Evolutionary conservation across 1,140 invertebrate species (phyloP), one percentile per base, ranked within the genome.

Genomic region (Hycleus phaleratus): DNA sequence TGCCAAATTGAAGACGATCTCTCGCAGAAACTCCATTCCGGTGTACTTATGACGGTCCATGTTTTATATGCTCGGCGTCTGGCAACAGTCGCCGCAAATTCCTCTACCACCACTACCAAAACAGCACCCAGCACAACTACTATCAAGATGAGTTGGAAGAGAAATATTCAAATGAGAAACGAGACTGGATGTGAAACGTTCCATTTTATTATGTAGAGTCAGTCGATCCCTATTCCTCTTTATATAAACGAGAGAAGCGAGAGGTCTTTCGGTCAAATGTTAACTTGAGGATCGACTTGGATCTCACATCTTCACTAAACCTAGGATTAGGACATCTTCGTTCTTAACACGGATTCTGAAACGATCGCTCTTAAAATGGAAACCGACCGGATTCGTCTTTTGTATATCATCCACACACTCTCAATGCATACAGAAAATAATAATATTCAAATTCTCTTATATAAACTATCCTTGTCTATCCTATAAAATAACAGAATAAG

Each of bases 1-100:
- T 68, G 69, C 68, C 69, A 71, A 71, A 71, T 71, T 69, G 69
- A 66, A 70, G 69, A 69, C 68, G 67, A 71, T 70, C 67, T 67
- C 68, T 67, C 52, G 66, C 62, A 66, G 66, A 71, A 68, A 68
- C 65, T 65, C 63, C 65, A 68, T 69, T 69, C 62, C 62, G 59
- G 63, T 62, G 62, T 68, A 68, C 68, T 71, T 71, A 69, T 71
- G 65, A 64, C 65, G 60, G 55, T 56, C 61, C 61, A 62, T 66
- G 62, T 67, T 70, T 70, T 70, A 69, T 65, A 58, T 32, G 32
- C 32, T 32, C 62, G 60, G 54, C 58, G 68, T 64, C 68, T 70
- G 65, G 62, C 66, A 68, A 64, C 59, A 58, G 58, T 61, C 51
- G 58, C 58, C 51, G 50, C 50, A 59, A 59, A 59, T 54, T 59